Evolutionary conservation across 2,797 vertebrate genomes (phyloP).

Genomic region (Peromyscus attwateri): DNA sequence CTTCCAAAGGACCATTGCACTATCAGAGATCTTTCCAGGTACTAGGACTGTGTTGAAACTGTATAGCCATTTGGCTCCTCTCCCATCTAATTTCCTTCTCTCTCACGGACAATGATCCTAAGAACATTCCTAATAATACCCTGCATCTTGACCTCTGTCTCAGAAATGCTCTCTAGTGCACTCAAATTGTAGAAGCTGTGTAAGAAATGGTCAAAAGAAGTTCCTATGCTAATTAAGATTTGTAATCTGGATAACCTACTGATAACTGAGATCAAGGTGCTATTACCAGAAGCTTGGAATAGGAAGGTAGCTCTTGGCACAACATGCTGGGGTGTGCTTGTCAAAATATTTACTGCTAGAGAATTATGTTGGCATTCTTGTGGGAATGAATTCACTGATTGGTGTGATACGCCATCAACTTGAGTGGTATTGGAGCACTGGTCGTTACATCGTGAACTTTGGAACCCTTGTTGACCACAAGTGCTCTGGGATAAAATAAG

Average conservation of each 20-base stretch:
- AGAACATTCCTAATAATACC: not conserved
- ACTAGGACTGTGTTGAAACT: not conserved
- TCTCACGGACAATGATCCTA: not conserved
- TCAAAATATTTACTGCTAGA: not conserved
- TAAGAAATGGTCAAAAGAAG: not conserved
- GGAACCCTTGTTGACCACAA: not conserved
- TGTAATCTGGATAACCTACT: not conserved
- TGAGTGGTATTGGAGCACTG: not conserved
- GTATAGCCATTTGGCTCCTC: not conserved
- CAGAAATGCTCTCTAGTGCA: not conserved
- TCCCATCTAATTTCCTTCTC: not conserved
- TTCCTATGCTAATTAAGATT: not conserved
- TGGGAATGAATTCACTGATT: not conserved
- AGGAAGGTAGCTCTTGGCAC: not conserved
- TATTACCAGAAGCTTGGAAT: not conserved
- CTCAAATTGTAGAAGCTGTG: not conserved
- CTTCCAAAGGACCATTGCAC: not conserved
- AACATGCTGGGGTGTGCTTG: not conserved
- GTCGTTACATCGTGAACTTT: not conserved
- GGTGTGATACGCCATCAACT: not conserved
- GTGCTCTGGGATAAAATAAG: not conserved
- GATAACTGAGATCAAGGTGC: not conserved
- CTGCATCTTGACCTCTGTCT: not conserved
- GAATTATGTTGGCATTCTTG: not conserved
- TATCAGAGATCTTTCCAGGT: not conserved